Conservation (phyloP, 1,140 invertebrate genomes). For the Zaprionus ornatus region DNA sequence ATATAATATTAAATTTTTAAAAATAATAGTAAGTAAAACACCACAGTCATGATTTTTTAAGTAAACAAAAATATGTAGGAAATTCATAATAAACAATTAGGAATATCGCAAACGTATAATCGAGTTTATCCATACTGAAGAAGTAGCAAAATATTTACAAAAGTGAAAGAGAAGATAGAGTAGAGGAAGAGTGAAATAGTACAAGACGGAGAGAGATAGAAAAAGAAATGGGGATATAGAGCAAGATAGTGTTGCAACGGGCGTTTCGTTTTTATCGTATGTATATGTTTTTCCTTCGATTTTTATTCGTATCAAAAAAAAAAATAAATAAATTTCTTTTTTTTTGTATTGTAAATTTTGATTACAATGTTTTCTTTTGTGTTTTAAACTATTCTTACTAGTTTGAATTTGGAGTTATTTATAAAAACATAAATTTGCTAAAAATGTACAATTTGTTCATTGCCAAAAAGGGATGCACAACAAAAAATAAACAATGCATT, state of each 20-base stretch:
- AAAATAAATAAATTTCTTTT: conserved; percentile 62
- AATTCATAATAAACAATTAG: conserved; percentile 34
- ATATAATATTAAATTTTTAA: conserved; percentile 69
- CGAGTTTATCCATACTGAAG: conserved; percentile 37
- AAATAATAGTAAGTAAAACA: conserved; percentile 83
- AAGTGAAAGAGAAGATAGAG: conserved; percentile 30
- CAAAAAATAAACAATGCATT: conserved; percentile 35
- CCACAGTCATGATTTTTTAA: conserved; percentile 80
- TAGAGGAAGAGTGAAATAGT: not conserved
- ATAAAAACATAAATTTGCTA: conserved; percentile 56
- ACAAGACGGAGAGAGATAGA: not conserved
- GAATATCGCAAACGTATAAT: conserved; percentile 36
- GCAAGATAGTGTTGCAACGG: conserved; percentile 16
- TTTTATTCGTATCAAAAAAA: conserved; percentile 39
- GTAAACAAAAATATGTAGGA: conserved; percentile 56
- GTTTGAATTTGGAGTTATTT: conserved; percentile 17
- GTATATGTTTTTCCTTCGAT: conserved; percentile 16
- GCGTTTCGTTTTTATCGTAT: conserved; percentile 33
- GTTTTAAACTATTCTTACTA: conserved; percentile 38
- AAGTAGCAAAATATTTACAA: conserved; percentile 73
- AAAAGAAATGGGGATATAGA: conserved; percentile 1
- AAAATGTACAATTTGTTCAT: conserved; percentile 35
- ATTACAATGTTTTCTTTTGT: conserved; percentile 51
- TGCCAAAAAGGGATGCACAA: conserved; percentile 45
- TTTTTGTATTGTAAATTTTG: conserved; percentile 53